phyloP scores from a whole-genome alignment of 2,113 vertebrate genomes.

The Alethe castanea region DNA sequence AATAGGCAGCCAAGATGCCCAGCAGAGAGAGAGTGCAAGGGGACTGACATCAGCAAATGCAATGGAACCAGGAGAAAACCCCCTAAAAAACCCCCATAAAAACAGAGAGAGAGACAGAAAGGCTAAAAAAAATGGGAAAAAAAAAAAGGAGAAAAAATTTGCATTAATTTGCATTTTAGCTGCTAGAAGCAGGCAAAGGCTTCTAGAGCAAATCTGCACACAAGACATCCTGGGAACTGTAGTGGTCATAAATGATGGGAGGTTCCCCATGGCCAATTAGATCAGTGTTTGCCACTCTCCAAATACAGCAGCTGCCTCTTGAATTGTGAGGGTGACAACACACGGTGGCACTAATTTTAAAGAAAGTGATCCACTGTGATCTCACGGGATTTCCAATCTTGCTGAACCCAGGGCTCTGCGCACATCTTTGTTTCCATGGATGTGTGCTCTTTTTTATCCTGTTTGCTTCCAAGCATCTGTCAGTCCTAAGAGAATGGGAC shows the following conservation, averaged over 20 bases:
- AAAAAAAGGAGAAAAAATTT: too few relatives aligned
- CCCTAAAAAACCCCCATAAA: accelerated
- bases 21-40: not conserved
- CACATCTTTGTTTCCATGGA: not conserved
- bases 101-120: not conserved
- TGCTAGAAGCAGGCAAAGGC: not conserved
- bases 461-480: not conserved
- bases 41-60: not conserved
- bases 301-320: not conserved
- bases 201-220: not conserved
- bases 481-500: not conserved
- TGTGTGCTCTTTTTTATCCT: not conserved
- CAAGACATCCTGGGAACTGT: not conserved
- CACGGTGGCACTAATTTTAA: not conserved
- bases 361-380: not conserved
- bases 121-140: accelerated
- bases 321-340: not conserved
- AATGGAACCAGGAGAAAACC: not conserved
- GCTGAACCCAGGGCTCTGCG: not conserved
- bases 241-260: not conserved
- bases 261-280: not conserved
- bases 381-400: accelerated
- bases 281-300: not conserved
- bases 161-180: not conserved
- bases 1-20: not conserved